Evolutionary conservation across 2,113 vertebrate genomes (phyloP).

Genomic region (Psephotus haematonotus): DNA sequence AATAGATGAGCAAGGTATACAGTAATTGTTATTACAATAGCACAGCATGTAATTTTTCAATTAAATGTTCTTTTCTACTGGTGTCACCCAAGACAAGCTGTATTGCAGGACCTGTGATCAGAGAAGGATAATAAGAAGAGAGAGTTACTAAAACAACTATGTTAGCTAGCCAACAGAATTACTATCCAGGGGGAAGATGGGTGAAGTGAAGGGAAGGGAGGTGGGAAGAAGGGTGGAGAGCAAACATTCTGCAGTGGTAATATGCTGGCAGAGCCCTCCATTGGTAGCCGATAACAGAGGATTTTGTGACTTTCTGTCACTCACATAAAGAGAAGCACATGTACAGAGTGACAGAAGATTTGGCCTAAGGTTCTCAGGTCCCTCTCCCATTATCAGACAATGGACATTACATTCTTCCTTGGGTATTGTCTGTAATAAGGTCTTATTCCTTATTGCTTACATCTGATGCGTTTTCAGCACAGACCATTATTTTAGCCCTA

Average conservation of each 20-base stretch:
- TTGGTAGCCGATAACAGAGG: neutral
- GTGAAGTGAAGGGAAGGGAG: neutral
- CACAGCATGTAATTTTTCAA: neutral
- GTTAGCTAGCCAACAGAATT: neutral
- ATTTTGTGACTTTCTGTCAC: neutral
- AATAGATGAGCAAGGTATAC: neutral
- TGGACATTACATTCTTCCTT: neutral
- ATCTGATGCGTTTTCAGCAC: conserved; percentile 9
- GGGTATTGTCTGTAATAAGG: neutral
- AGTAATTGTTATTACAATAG: neutral
- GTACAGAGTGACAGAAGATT: neutral
- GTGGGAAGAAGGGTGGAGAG: neutral
- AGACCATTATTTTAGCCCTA: neutral
- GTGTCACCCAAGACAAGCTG: neutral
- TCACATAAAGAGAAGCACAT: neutral
- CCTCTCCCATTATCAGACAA: neutral
- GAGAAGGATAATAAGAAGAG: neutral
- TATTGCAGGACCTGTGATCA: neutral
- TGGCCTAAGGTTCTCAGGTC: neutral
- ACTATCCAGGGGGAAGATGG: neutral
- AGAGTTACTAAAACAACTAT: neutral
- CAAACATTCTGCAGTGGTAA: neutral
- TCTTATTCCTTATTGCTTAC: conserved; percentile 17
- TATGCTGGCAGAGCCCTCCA: neutral
- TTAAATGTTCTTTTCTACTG: neutral